Evolutionary conservation across 2,888 invertebrate species (phyloP).

Genomic region (Nomada fucata): DNA sequence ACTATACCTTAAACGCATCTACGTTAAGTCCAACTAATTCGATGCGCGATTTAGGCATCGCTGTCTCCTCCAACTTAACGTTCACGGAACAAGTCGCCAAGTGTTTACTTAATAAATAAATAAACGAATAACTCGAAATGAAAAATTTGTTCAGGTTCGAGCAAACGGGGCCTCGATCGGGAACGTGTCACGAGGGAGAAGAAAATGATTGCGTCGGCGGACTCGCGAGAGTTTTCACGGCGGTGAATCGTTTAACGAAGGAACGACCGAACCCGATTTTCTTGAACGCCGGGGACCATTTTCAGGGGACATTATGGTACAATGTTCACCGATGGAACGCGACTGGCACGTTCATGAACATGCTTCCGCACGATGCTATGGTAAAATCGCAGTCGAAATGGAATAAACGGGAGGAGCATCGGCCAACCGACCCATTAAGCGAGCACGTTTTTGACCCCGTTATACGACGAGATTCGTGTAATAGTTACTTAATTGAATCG

Average conservation of each 20-base stretch:
- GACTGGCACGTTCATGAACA: constrained; percentile 90
- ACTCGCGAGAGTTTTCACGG: constrained; percentile 88
- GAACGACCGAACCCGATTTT: constrained; percentile 87
- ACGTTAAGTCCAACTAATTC: too few relatives aligned
- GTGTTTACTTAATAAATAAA: too few relatives aligned
- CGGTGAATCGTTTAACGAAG: constrained; percentile 82
- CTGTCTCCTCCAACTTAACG: too few relatives aligned
- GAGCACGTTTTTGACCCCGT: constrained; percentile 15
- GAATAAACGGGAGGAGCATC: constrained; percentile 71
- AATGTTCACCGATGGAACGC: constrained; percentile 90
- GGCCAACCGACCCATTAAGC: constrained; percentile 24
- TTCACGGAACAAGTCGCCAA: too few relatives aligned
- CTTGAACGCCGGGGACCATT: constrained; percentile 93
- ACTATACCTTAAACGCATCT: too few relatives aligned
- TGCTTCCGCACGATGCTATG: constrained; percentile 91
- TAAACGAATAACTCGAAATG: too few relatives aligned
- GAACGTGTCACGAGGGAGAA: constrained; percentile 85
- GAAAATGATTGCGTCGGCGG: constrained; percentile 88
- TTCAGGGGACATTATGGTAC: constrained; percentile 94
- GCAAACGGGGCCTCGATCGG: constrained; percentile 86
- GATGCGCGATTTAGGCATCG: too few relatives aligned
- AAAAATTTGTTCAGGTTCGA: constrained; percentile 85
- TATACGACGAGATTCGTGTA: constrained; percentile 20
- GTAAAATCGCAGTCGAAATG: constrained; percentile 83
- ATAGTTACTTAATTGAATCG: constrained; percentile 18